phyloP scores from a whole-genome alignment of 1,140 invertebrate species.

The Zaprionus ornatus region DNA sequence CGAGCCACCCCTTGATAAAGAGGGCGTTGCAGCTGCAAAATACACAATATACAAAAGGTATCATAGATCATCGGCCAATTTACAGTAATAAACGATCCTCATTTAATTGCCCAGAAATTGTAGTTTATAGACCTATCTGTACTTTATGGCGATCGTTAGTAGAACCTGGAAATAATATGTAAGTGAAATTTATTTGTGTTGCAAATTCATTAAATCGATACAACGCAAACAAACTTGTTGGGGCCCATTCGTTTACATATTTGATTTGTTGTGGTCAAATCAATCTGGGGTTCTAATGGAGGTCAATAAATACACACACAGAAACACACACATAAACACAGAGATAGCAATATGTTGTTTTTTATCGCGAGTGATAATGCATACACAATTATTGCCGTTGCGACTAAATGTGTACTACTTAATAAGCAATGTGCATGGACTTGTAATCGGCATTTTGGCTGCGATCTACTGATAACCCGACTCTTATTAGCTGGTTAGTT shows the following conservation, averaged over 20 bases:
- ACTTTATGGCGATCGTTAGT: not conserved
- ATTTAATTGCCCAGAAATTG: not conserved
- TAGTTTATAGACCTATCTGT: not conserved
- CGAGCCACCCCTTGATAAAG: not conserved
- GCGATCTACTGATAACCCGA: slow-evolving; percentile 24
- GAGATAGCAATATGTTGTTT: slow-evolving; percentile 52
- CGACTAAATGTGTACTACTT: slow-evolving; percentile 40
- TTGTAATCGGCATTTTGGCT: slow-evolving; percentile 1
- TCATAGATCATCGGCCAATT: not conserved
- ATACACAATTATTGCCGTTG: slow-evolving; percentile 68
- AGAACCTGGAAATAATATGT: not conserved
- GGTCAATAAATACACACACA: slow-evolving; percentile 44
- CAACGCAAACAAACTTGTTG: slow-evolving; percentile 12
- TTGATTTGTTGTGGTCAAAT: slow-evolving; percentile 37
- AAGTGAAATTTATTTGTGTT: slow-evolving; percentile 3
- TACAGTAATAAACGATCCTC: not conserved
- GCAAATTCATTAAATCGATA: slow-evolving; percentile 34
- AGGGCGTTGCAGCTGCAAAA: not conserved
- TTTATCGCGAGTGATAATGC: slow-evolving; percentile 68
- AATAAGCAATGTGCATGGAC: not conserved
- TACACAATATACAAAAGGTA: not conserved
- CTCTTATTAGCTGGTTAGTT: slow-evolving; percentile 37
- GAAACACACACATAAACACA: slow-evolving; percentile 26
- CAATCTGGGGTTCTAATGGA: slow-evolving; percentile 70
- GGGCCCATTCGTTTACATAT: slow-evolving; percentile 22